Evolutionary conservation across 2,888 invertebrate genomes (phyloP).

Genomic region (Steinernema hermaphroditum): DNA sequence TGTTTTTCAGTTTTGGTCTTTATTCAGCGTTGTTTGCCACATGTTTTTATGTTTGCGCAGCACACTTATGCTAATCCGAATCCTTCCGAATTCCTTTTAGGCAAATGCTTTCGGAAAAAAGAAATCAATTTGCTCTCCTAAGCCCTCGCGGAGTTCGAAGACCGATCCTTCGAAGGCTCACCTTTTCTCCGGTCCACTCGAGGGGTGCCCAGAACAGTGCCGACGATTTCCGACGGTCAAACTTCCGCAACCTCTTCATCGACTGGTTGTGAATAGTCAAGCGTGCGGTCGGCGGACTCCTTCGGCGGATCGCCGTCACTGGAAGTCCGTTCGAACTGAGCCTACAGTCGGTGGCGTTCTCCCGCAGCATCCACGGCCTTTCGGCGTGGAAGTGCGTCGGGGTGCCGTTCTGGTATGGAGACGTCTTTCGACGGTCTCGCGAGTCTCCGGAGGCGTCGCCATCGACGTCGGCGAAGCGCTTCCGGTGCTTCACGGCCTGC

Average conservation of each 20-base stretch:
- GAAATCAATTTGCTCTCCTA: too few relatives aligned
- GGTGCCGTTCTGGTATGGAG: background rate
- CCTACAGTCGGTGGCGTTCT: constrained; percentile 12
- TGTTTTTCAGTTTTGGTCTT: too few relatives aligned
- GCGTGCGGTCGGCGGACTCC: constrained; percentile 9
- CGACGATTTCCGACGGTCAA: background rate
- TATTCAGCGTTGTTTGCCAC: too few relatives aligned
- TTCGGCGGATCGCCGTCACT: background rate
- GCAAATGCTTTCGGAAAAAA: too few relatives aligned
- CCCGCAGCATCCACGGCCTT: background rate
- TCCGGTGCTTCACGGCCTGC: constrained; percentile 33
- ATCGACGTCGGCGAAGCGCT: constrained; percentile 5
- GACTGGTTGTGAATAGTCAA: constrained; percentile 17
- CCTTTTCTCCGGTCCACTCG: constrained; percentile 40
- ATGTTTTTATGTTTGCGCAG: too few relatives aligned
- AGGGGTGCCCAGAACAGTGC: constrained; percentile 5
- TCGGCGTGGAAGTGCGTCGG: background rate
- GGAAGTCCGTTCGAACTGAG: background rate
- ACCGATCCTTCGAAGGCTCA: background rate
- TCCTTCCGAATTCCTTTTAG: too few relatives aligned
- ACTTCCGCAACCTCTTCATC: constrained; percentile 24
- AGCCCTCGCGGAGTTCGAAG: background rate
- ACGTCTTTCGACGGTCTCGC: background rate
- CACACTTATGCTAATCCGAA: too few relatives aligned
- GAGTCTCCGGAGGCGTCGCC: background rate